Evolutionary conservation across 2,113 vertebrate genomes (phyloP).

Genomic region (Pomatorhinus ruficollis): DNA sequence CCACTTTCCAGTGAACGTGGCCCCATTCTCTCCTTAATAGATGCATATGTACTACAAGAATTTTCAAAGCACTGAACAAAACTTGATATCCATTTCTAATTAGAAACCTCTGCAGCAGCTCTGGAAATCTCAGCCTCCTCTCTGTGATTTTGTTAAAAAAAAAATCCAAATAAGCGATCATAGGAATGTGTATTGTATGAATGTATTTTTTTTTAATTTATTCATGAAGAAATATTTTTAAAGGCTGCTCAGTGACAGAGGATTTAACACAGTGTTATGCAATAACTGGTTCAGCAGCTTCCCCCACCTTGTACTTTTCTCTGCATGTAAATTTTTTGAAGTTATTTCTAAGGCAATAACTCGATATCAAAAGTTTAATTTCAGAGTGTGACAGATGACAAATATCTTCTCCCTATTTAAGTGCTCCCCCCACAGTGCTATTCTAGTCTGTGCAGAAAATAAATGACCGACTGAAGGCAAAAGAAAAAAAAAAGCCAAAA

Average conservation of each 20-base stretch:
- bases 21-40: background rate
- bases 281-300: constrained; percentile 48
- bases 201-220: background rate
- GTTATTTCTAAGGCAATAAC: constrained; percentile 58
- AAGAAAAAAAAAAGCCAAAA: background rate
- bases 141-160: background rate
- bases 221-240: constrained; percentile 29
- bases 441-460: constrained; percentile 45
- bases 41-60: background rate
- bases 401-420: constrained; percentile 56
- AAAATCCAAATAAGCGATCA: background rate
- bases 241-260: background rate
- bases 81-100: background rate
- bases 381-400: constrained; percentile 57
- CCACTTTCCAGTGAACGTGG: background rate
- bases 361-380: constrained; percentile 48
- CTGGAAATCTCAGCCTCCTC: background rate
- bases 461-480: background rate
- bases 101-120: background rate
- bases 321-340: constrained; percentile 31
- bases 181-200: background rate
- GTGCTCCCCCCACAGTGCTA: constrained; percentile 50
- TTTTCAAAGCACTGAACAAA: background rate
- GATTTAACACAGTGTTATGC: constrained; percentile 7
- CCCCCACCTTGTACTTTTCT: constrained; percentile 33